These are phyloP conservation scores for Trissolcus brochymenae DNA, from an alignment of 2,888 invertebrate genomes.

Conservation along the genomic window DNA sequence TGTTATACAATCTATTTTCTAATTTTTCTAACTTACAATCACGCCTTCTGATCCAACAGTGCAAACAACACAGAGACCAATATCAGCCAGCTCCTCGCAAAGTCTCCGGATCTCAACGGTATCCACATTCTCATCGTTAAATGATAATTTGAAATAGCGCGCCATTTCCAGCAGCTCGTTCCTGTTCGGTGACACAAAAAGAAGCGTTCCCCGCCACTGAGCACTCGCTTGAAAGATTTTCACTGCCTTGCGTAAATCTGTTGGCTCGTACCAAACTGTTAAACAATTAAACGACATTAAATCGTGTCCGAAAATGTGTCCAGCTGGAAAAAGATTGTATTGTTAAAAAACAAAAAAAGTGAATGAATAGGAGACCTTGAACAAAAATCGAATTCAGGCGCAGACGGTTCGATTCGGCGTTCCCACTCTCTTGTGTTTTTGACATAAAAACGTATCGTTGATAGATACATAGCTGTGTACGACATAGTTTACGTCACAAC, in stretches of 20 bases:
- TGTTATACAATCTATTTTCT: not conserved
- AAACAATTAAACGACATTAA: not conserved
- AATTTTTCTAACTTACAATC: slow-evolving; percentile 61
- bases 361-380: slow-evolving; percentile 1
- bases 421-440: slow-evolving; percentile 23
- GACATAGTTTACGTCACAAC: slow-evolving; percentile 42
- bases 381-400: not conserved
- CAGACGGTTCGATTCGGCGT: slow-evolving; percentile 17
- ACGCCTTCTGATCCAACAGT: slow-evolving; percentile 71
- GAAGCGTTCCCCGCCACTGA: slow-evolving; percentile 76
- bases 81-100: slow-evolving; percentile 62
- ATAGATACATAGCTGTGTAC: slow-evolving; percentile 16
- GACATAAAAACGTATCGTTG: slow-evolving; percentile 1
- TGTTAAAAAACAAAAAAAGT: not conserved
- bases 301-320: no score
- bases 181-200: slow-evolving; percentile 87
- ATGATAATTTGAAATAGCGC: slow-evolving; percentile 74
- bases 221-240: slow-evolving; percentile 80
- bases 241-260: slow-evolving; percentile 86
- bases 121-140: slow-evolving; percentile 41
- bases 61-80: slow-evolving; percentile 68
- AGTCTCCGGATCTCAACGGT: slow-evolving; percentile 51
- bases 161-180: slow-evolving; percentile 86
- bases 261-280: slow-evolving; percentile 93
- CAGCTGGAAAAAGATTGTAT: no score